A percentile compares a stretch with the other conserved stretches of the same genome.
Evolutionary conservation across 2,113 vertebrate species (phyloP).

Genomic region (Prunella fulvescens): DNA sequence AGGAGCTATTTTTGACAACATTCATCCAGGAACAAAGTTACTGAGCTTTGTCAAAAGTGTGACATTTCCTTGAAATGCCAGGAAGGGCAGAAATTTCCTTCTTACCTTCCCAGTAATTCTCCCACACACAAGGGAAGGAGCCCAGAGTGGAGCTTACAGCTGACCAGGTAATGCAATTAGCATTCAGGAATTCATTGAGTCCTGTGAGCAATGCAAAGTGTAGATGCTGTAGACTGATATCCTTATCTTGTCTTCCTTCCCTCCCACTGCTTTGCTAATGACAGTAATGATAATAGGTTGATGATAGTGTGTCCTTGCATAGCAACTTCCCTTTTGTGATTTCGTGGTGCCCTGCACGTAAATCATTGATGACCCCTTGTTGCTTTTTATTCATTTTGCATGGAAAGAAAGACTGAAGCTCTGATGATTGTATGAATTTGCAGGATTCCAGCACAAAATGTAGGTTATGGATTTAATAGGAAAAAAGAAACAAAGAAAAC

Average conservation of each 20-base stretch:
- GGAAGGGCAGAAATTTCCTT: not conserved
- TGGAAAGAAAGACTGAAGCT: not conserved
- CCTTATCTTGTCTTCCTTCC: slow-evolving; percentile 35
- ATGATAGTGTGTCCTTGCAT: not conserved
- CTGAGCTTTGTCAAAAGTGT: not conserved
- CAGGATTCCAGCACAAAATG: not conserved
- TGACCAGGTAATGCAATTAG: not conserved
- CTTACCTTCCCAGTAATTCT: not conserved
- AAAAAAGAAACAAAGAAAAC: not conserved
- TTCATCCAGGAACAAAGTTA: not conserved
- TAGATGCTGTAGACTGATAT: not conserved
- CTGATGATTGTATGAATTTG: not conserved
- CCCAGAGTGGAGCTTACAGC: not conserved
- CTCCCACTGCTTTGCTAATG: slow-evolving; percentile 31
- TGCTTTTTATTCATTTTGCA: not conserved
- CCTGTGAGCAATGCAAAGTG: not conserved
- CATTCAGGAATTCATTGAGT: slow-evolving; percentile 28
- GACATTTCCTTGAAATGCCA: not conserved
- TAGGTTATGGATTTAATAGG: not conserved
- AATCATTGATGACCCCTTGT: not conserved
- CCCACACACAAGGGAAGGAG: not conserved
- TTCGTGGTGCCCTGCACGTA: not conserved
- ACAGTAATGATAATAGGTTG: not conserved
- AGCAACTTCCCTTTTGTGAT: not conserved
- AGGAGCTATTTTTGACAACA: slow-evolving; percentile 9